phyloP scores from a whole-genome alignment of 2,888 invertebrate genomes.

The Celastrina argiolus region DNA sequence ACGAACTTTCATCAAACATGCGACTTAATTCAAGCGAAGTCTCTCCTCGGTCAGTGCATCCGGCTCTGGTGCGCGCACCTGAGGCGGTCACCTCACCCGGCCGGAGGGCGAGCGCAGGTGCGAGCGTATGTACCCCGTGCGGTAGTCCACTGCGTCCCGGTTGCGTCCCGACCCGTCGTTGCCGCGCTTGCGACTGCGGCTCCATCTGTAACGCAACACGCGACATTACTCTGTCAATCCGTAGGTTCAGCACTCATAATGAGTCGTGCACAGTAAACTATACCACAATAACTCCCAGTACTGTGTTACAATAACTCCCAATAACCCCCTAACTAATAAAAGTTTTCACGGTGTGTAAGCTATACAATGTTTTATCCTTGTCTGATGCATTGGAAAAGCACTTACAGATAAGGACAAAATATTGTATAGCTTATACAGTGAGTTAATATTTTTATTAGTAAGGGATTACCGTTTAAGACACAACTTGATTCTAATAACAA shows the following conservation, averaged over 20 bases:
- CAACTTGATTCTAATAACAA: too few species aligned
- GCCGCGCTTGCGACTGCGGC: constrained; percentile 84
- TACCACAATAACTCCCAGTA: too few species aligned
- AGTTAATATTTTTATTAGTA: too few species aligned
- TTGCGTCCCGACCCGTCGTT: constrained; percentile 66
- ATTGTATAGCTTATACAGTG: too few species aligned
- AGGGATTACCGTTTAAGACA: too few species aligned
- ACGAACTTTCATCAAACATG: neutral
- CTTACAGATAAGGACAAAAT: too few species aligned
- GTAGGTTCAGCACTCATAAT: neutral
- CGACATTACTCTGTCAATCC: neutral
- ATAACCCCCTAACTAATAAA: too few species aligned
- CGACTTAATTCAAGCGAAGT: neutral
- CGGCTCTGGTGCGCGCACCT: neutral
- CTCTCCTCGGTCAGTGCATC: neutral
- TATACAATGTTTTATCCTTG: too few species aligned
- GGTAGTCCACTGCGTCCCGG: constrained; percentile 86
- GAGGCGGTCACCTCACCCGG: constrained; percentile 90
- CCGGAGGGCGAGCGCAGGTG: constrained; percentile 95
- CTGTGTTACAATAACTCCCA: too few species aligned
- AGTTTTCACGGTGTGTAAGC: too few species aligned
- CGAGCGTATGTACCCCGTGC: constrained; percentile 93
- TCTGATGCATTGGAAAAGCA: too few species aligned
- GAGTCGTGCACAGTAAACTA: too few species aligned
- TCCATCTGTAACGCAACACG: constrained; percentile 81